Evolutionary conservation across 2,797 vertebrate species (phyloP), one percentile per base, ranked within the genome.

Genomic region (Enteromius anoplus): DNA sequence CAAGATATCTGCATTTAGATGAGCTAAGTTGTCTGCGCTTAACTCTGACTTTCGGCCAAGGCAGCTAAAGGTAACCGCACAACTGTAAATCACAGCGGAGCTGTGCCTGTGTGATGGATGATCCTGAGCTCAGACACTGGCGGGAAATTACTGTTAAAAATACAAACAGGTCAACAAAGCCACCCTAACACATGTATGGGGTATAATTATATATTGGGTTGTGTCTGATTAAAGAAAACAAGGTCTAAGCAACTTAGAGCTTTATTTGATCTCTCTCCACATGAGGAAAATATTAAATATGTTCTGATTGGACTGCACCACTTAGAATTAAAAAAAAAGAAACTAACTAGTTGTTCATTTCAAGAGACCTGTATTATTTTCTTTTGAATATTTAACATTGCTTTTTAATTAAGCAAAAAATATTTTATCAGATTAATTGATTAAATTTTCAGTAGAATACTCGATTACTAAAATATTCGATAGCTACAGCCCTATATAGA

Each of bases 131-230:
- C 90, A 87, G 90, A 91, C 92, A 92, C 90, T 89, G 84, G 91
- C 89, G 88, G 93, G 91, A 93, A 93, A 93, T 93, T 93, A 92
- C 14, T 7, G 26, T 90, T 92, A 94, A 94, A 94, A 94, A 94
- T 93, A 94, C 91, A 91, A 92, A 89, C 89, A 89, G 92, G 92
- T 93, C 92, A 91, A 91, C 32, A 78, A 87, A 91, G 91, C 88
- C 89, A 85, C 55, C 88, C 88, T 91, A 90, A 89, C 83, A 88
- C 92, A 92, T 86, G 89, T 90, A 58, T 89, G 91, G 82, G 81
- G 88, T 85, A 89, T 91, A 85, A 92, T 87, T 93, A 91, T 92
- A 92, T 91, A 90, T 80, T 89, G 75, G 78, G 70, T 86, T 77
- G 87, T 88, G 80, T 85, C 85, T 86, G 84, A 65, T 78, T 88